These are phyloP conservation scores for Aphis craccivora DNA, from an alignment of 1,140 invertebrate species.

Conservation along the genomic window DNA sequence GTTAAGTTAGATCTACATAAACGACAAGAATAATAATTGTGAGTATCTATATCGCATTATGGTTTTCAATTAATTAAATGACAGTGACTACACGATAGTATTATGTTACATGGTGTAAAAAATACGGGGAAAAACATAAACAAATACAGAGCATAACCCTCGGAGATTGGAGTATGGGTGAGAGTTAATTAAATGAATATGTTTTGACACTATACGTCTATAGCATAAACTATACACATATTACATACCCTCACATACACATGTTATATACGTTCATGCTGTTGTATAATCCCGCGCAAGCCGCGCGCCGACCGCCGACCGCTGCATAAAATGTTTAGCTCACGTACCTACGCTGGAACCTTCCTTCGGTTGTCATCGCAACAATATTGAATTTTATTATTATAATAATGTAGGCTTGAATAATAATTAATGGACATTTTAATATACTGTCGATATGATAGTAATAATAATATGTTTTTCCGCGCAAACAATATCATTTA, in stretches of 20 bases:
- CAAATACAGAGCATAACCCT: not conserved
- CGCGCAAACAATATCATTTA: not conserved
- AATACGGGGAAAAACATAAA: not conserved
- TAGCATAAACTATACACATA: not conserved
- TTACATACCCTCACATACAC: not conserved
- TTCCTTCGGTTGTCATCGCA: not conserved
- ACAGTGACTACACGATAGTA: no score
- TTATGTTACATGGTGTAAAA: not conserved
- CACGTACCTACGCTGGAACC: not conserved
- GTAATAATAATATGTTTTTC: not conserved
- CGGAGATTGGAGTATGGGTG: not conserved
- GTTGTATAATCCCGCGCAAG: not conserved
- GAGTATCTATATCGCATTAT: no score
- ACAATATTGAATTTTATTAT: not conserved
- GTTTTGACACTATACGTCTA: not conserved
- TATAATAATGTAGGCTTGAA: not conserved
- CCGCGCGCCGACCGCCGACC: no score
- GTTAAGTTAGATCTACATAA: no score
- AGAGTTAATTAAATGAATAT: slow-evolving; percentile 24
- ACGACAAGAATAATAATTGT: no score
- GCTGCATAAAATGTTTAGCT: not conserved
- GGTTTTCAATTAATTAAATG: not conserved
- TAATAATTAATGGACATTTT: slow-evolving; percentile 7
- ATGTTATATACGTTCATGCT: not conserved
- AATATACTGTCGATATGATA: not conserved